These are phyloP conservation scores for Butorides virescens DNA, from an alignment of 2,113 vertebrate genomes.

Conservation along the genomic window DNA sequence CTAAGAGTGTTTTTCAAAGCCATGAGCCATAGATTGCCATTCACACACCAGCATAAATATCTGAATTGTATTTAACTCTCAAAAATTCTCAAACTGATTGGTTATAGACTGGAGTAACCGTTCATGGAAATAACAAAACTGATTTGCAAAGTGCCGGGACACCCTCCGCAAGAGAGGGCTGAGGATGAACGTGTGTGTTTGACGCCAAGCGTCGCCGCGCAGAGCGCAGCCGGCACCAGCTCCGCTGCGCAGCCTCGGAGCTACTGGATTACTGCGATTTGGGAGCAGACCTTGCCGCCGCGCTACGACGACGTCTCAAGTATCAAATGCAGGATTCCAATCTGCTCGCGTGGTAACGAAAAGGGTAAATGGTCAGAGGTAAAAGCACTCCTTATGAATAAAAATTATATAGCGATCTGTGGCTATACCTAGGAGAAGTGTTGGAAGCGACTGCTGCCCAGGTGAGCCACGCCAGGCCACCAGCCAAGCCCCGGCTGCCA, in stretches of 20 bases:
- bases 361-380: not conserved
- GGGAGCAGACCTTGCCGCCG: not conserved
- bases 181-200: not conserved
- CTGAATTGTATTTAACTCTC: conserved; percentile 2
- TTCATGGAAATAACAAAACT: not conserved
- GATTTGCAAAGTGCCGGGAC: conserved; percentile 9
- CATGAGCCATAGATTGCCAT: not conserved
- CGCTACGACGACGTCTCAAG: not conserved
- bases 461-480: not conserved
- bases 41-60: conserved; percentile 10
- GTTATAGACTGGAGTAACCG: not conserved
- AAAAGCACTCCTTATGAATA: not conserved
- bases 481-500: not conserved
- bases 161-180: conserved; percentile 42
- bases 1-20: not conserved
- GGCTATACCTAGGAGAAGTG: not conserved
- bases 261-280: not conserved
- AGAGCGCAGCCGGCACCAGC: not conserved
- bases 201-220: not conserved
- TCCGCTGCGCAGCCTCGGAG: not conserved
- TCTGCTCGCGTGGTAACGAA: not conserved
- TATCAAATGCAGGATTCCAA: not conserved
- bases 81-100: conserved; percentile 1
- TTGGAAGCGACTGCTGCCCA: not conserved
- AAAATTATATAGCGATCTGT: not conserved